Base-by-base conservation (phyloP, 2,888 invertebrate genomes). In the Aphrophora alni region DNA sequence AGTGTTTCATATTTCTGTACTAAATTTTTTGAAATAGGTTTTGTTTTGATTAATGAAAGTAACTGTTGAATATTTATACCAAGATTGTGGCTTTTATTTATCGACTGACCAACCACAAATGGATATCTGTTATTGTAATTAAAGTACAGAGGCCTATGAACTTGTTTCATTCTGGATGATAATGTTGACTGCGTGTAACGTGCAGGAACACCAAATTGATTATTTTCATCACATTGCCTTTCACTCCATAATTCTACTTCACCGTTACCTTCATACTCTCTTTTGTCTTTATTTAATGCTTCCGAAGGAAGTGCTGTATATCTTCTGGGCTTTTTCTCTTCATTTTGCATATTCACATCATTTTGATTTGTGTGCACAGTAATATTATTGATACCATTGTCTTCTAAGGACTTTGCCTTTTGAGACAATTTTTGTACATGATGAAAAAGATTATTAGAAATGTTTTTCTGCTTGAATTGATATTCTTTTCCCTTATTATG, bases 31-130 rank as follows among this genome's bases (percentile, higher is more conserved):
- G 59, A 21, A 59, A 59, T 14, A 21, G 21, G 59, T 59, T 59
- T 59, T 4, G 5, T 59, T 68, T 79, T 79, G 12, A 74, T 68
- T 21, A 79, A 28, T 25, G 78, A 79, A 26, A 74, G 38, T 2
- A 74, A 68, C 38, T 79, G 74, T 38, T 79, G 78, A 1, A 79
- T 79, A 38, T 79, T 79, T 3, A 79, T 74, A 28, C 78, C 59
- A n/a, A 79, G 68, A 51, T 79, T 79, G 68, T 79, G 78, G 28
- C 78, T 79, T 21, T 74, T 79, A n/a, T 74, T 79, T 38, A 38
- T 74, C n/a, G 78, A 79, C 26, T 79, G 78, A 8, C 78, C 78
- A 17, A 79, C 44, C 21, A 79, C 78, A 21, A 79, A 79, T 2
- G 78, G 78, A 21, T 21, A 59, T n/a, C 51, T 27, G n/a, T 59